A percentile compares a stretch with the other conserved stretches of the same genome.
Conservation (phyloP, 37 sponge, comb jelly and placozoan genomes). For the Hormiphora californensis region DNA sequence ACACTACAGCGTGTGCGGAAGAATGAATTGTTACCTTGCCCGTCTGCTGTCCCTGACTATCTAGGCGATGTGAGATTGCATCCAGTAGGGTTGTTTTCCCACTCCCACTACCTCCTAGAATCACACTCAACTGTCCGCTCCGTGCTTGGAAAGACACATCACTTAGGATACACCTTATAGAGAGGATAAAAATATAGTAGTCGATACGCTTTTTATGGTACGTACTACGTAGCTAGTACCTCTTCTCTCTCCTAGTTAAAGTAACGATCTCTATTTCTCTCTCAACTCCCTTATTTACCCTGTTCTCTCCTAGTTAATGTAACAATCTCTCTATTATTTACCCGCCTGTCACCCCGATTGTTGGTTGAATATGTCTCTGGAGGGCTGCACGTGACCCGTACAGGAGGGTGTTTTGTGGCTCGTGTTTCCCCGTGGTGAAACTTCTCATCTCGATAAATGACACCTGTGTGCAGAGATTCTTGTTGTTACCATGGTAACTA, state of each 20-base stretch:
- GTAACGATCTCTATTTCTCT: too few species aligned
- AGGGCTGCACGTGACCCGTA: not conserved
- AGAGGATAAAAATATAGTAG: too few species aligned
- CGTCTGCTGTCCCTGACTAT: not conserved
- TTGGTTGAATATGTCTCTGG: not conserved
- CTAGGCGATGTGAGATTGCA: slow-evolving; percentile 1
- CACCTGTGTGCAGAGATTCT: too few species aligned
- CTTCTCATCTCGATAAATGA: slow-evolving; percentile 27
- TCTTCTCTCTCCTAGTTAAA: too few species aligned
- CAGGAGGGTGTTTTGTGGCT: not conserved
- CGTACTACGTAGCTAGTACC: too few species aligned
- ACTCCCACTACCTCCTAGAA: slow-evolving; percentile 48
- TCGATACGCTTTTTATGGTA: too few species aligned
- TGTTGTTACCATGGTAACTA: too few species aligned
- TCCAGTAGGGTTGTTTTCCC: slow-evolving; percentile 46
- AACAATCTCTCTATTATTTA: too few species aligned
- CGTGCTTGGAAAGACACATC: slow-evolving; percentile 40
- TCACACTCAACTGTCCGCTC: slow-evolving; percentile 39
- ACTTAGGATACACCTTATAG: slow-evolving; percentile 9
- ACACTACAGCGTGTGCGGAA: not conserved
- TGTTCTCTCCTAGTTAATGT: too few species aligned
- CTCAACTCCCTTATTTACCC: too few species aligned
- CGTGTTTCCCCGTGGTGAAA: not conserved
- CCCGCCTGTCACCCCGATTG: not conserved
- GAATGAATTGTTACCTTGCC: not conserved